Evolutionary conservation across 2,797 vertebrate species (phyloP).

Genomic region (Pseudochaenichthys georgianus): DNA sequence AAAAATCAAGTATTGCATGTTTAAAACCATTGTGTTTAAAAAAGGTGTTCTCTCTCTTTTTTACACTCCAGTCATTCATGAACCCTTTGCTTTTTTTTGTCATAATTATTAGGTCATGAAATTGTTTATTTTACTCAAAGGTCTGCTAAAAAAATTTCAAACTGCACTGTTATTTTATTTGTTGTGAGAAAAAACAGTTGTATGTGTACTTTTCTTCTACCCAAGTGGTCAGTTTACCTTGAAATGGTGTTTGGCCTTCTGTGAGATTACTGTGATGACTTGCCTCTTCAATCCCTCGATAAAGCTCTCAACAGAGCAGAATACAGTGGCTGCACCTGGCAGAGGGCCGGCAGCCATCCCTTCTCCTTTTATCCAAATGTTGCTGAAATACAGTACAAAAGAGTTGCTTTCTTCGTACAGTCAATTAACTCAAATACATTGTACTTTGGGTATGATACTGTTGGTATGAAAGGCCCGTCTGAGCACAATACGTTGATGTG

Average conservation of each 20-base stretch:
- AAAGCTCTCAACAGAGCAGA: conserved; percentile 83
- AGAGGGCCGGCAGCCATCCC: conserved; percentile 30
- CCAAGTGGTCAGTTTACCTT: conserved; percentile 64
- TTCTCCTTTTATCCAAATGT: conserved; percentile 9
- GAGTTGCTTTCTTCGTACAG: not conserved
- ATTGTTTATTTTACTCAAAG: not conserved
- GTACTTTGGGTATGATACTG: not conserved
- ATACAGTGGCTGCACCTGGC: conserved; percentile 45
- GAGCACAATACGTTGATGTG: not conserved
- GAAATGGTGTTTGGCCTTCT: conserved; percentile 66
- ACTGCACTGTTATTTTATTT: not conserved
- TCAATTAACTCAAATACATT: not conserved
- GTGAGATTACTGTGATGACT: conserved; percentile 80
- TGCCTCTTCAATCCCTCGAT: conserved; percentile 82
- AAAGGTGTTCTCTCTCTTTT: not conserved
- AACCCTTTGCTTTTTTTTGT: not conserved
- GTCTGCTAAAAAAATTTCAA: not conserved
- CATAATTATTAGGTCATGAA: too few relatives aligned
- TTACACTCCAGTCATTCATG: not conserved
- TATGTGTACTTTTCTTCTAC: not conserved
- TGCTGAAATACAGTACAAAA: not conserved
- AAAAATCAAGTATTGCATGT: too few relatives aligned
- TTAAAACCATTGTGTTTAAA: not conserved
- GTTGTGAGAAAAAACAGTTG: conserved; percentile 24
- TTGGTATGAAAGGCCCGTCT: not conserved